Percentiles rank a stretch among this genome's conserved stretches.
Evolutionary conservation across 2,113 vertebrate genomes (phyloP).

Genomic region (Myotis brandtii): DNA sequence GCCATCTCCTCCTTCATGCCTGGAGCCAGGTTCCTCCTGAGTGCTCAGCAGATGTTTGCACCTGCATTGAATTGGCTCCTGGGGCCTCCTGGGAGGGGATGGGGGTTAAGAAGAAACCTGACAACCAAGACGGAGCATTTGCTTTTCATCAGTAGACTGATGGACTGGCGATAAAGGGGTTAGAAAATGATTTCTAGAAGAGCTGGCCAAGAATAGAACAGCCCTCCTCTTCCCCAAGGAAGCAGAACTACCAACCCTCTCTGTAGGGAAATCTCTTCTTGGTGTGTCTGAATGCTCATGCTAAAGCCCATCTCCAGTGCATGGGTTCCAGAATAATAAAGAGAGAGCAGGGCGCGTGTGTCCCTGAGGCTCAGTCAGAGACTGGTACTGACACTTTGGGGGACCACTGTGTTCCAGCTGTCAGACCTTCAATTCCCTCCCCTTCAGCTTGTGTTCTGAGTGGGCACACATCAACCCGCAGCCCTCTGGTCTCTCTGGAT

Average conservation of each 20-base stretch:
- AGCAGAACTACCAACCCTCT: background rate
- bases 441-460: background rate
- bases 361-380: background rate
- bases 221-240: background rate
- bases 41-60: background rate
- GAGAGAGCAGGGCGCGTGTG: background rate
- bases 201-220: background rate
- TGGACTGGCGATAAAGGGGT: background rate
- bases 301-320: background rate
- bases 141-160: background rate
- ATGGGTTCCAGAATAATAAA: background rate
- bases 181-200: background rate
- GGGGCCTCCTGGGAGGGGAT: background rate
- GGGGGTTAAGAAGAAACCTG: background rate
- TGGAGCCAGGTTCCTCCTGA: background rate
- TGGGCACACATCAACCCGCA: background rate
- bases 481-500: background rate
- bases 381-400: background rate
- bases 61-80: background rate
- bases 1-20: background rate
- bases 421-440: background rate
- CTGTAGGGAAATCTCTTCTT: background rate
- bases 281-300: background rate
- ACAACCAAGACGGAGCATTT: background rate
- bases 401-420: background rate